These are phyloP conservation scores for Prinia subflava DNA, from an alignment of 2,113 vertebrate genomes.

Conservation along the genomic window DNA sequence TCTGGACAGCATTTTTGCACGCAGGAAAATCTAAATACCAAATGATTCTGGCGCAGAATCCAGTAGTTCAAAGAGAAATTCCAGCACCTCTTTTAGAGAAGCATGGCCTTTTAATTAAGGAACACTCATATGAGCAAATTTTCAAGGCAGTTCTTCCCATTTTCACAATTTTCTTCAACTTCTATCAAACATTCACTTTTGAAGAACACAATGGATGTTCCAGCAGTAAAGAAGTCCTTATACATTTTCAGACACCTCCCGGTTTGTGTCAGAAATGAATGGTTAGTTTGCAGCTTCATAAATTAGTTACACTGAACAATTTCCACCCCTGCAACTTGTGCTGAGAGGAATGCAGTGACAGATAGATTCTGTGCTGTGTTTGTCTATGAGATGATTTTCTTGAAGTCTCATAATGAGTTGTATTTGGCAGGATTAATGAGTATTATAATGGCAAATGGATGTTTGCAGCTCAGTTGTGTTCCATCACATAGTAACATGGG, in stretches of 20 bases:
- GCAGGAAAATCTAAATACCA: not conserved
- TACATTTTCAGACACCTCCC: constrained; percentile 40
- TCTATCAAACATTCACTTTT: not conserved
- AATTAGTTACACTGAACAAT: constrained; percentile 71
- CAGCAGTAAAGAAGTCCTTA: not conserved
- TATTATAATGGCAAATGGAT: constrained; percentile 95
- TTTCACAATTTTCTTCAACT: not conserved
- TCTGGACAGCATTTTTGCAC: not conserved
- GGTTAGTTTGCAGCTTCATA: constrained; percentile 67
- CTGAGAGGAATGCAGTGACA: constrained; percentile 80
- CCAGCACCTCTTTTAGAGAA: not conserved
- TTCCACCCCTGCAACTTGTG: constrained; percentile 71
- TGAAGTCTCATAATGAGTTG: constrained; percentile 95
- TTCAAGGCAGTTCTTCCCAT: not conserved
- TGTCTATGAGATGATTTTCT: constrained; percentile 98
- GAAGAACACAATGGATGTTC: not conserved
- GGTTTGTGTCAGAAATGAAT: constrained; percentile 61
- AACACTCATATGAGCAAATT: not conserved
- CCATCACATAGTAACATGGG: constrained; percentile 90
- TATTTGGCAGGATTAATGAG: constrained; percentile 99
- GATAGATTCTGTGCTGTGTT: constrained; percentile 90
- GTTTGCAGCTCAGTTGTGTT: constrained; percentile 90
- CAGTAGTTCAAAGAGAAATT: not conserved
- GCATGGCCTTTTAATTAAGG: not conserved
- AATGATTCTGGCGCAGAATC: not conserved